Evolutionary conservation across 2,113 vertebrate species (phyloP).

Genomic region (Oenanthe melanoleuca): DNA sequence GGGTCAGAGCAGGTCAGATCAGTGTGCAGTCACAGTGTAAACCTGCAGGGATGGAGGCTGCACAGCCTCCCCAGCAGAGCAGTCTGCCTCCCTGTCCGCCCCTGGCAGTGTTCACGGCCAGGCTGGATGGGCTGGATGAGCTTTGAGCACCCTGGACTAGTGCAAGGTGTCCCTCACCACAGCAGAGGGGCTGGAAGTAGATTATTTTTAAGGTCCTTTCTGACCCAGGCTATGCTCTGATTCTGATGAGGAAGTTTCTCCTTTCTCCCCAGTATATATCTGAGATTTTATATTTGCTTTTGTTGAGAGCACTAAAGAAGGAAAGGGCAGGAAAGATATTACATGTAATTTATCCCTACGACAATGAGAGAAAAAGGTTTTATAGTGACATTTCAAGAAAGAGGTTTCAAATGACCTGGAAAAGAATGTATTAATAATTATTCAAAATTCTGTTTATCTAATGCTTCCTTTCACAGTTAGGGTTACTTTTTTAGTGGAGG

Average conservation of each 20-base stretch:
- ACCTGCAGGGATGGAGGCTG: not conserved
- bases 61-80: not conserved
- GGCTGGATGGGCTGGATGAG: too few species aligned
- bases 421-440: not conserved
- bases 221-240: not conserved
- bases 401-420: not conserved
- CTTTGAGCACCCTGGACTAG: not conserved
- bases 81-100: not conserved
- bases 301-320: not conserved
- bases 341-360: not conserved
- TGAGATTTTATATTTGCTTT: not conserved
- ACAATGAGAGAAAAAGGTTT: not conserved
- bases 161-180: not conserved
- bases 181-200: not conserved
- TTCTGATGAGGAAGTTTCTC: not conserved
- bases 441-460: not conserved
- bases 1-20: not conserved
- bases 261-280: not conserved
- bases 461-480: not conserved
- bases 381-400: not conserved
- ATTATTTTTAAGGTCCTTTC: not conserved
- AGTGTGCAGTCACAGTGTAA: not conserved
- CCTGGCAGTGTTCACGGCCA: not conserved
- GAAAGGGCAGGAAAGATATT: not conserved
- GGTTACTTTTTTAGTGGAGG: not conserved